Evolutionary conservation across 2,113 vertebrate species (phyloP), one percentile per base, ranked within the genome.

Genomic region (Hylia prasina): DNA sequence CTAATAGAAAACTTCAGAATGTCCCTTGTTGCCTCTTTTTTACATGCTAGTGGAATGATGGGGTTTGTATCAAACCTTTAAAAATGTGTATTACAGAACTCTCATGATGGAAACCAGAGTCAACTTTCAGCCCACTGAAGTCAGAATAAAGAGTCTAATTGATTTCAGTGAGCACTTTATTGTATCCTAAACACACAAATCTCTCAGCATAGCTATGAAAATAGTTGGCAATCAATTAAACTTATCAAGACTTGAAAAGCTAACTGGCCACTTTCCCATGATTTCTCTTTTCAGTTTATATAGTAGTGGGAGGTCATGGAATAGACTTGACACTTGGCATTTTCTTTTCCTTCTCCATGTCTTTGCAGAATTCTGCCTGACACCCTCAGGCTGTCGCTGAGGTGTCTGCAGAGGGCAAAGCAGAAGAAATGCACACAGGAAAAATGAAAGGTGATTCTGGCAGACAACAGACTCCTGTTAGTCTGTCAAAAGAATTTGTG

Each of bases 401-500:
- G 85, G 92, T 93, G 56, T 88, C 39, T 60, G 65, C 68, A 37
- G 71, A 86, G 80, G 76, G 44, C 79, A 92, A 82, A 90, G 85
- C 51, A 64, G 48, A 73, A 92, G 61, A 90, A 94, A 81, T 48
- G 77, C 69, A 60, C 51, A 48, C 58, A 56, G 37, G 53, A 31
- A 68, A 94, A 93, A 93, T 78, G 85, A 95, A 96, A 96, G 85
- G 93, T 90, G 93, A 95, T 96, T 93, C 72, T 9, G 37, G 94
- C 79, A 92, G 94, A 81, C 4, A 57, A 95, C 79, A 93, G 80
- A 71, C 60, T 94, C 92, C 85, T 84, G 23, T 96, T 92, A 92
- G 37, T 58, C 82, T 96, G 96, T 95, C 96, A 96, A 81, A 96
- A 90, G 69, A 89, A 97, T 96, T 95, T 93, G 68, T 90, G 37